Percentiles rank a stretch among this genome's conserved stretches.
These are phyloP conservation scores for Aethina tumida DNA, from an alignment of 1,140 invertebrate species.

Conservation along the genomic window DNA sequence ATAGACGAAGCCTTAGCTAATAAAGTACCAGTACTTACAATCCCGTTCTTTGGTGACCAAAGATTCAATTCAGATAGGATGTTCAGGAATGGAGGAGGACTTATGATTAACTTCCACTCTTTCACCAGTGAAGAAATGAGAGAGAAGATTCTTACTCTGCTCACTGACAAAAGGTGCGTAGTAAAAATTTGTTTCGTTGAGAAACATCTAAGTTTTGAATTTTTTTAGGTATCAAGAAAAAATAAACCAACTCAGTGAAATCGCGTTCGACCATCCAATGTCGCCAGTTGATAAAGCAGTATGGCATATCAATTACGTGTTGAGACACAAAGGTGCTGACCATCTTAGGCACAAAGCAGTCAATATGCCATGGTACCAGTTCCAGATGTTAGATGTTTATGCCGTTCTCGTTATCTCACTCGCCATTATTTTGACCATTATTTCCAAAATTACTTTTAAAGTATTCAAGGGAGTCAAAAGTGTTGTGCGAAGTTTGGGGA, in stretches of 20 bases:
- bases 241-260: slow-evolving; percentile 10
- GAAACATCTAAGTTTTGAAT: slow-evolving; percentile 4
- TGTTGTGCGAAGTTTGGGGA: too few relatives aligned
- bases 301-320: slow-evolving; percentile 48
- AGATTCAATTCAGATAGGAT: slow-evolving; percentile 23
- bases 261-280: slow-evolving; percentile 34
- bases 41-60: slow-evolving; percentile 36
- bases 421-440: too few relatives aligned
- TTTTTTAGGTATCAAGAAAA: slow-evolving; percentile 16
- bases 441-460: too few relatives aligned
- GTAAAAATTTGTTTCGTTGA: slow-evolving; percentile 2
- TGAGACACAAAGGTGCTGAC: slow-evolving; percentile 39
- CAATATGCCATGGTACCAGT: slow-evolving; percentile 16
- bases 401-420: neutral
- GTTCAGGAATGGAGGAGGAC: slow-evolving; percentile 21
- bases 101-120: slow-evolving; percentile 15
- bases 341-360: slow-evolving; percentile 31
- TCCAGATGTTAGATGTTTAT: slow-evolving; percentile 18
- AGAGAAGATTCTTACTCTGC: slow-evolving; percentile 16
- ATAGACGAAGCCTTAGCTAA: slow-evolving; percentile 39
- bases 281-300: slow-evolving; percentile 34
- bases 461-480: too few relatives aligned
- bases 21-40: slow-evolving; percentile 41
- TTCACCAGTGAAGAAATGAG: slow-evolving; percentile 20
- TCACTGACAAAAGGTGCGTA: slow-evolving; percentile 20